These are phyloP conservation scores for Desmodus rotundus DNA, from an alignment of 2,113 vertebrate species.

Conservation along the genomic window DNA sequence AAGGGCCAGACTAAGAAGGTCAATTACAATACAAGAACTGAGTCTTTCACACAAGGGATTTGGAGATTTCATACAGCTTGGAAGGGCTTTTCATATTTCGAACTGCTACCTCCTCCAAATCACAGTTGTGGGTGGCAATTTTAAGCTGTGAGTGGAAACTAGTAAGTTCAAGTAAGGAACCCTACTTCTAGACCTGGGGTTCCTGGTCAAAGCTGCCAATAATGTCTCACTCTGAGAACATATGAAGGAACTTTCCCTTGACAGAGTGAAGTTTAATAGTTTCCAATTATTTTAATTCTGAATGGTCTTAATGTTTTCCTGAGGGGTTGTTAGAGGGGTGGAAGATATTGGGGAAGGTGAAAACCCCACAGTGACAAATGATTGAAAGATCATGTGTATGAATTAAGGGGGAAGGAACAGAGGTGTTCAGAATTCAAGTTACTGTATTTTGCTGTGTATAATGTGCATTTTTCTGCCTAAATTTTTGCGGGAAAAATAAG, in stretches of 20 bases:
- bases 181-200: neutral
- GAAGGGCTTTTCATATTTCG: conserved; percentile 23
- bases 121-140: neutral
- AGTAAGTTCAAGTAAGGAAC: neutral
- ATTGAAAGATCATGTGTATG: neutral
- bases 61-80: neutral
- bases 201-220: neutral
- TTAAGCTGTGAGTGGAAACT: neutral
- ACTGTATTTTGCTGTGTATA: too few relatives aligned
- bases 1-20: conserved; percentile 11
- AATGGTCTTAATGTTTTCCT: neutral
- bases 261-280: neutral
- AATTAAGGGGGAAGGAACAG: neutral
- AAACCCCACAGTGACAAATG: neutral
- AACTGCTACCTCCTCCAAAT: neutral
- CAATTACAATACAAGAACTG: neutral
- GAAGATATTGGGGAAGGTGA: neutral
- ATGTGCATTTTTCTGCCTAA: too few relatives aligned
- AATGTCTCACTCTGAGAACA: neutral
- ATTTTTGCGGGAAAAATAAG: too few relatives aligned
- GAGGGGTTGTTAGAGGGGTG: neutral
- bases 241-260: neutral
- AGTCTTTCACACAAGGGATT: neutral
- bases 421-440: neutral
- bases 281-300: neutral